These are phyloP conservation scores for Montipora capricornis DNA, from an alignment of 64 coral and sea anemone genomes.

Conservation along the genomic window DNA sequence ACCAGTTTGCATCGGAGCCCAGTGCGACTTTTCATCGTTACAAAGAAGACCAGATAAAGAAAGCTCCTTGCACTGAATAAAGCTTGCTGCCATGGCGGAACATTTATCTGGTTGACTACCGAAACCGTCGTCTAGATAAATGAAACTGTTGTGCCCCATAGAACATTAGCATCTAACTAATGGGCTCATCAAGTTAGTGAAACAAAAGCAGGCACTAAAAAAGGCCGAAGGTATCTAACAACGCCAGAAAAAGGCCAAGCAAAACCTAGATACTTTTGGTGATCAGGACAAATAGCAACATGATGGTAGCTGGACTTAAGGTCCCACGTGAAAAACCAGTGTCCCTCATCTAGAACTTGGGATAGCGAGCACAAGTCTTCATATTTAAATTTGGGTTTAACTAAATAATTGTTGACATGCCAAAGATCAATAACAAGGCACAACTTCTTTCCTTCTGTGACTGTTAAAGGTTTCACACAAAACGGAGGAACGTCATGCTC, in stretches of 20 bases:
- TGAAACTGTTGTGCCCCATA: no score
- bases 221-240: no score
- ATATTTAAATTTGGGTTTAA: slow-evolving; percentile 34
- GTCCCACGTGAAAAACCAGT: no score
- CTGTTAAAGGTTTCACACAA: neutral
- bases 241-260: neutral
- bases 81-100: slow-evolving; percentile 44
- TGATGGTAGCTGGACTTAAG: no score
- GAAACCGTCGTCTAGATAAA: no score
- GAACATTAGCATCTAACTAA: neutral
- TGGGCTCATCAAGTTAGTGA: slow-evolving; percentile 54
- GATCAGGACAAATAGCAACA: no score
- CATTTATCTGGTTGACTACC: no score
- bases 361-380: slow-evolving; percentile 9
- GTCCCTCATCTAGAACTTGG: no score
- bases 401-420: slow-evolving; percentile 25
- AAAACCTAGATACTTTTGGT: no score
- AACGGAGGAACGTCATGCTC: neutral
- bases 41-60: neutral
- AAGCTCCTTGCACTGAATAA: slow-evolving; percentile 54
- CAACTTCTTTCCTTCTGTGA: neutral
- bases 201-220: neutral
- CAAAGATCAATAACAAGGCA: slow-evolving; percentile 2
- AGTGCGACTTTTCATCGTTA: slow-evolving; percentile 46
- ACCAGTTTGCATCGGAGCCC: slow-evolving; percentile 32